Conservation (phyloP, 2,113 vertebrate genomes). For the Oplegnathus fasciatus region DNA sequence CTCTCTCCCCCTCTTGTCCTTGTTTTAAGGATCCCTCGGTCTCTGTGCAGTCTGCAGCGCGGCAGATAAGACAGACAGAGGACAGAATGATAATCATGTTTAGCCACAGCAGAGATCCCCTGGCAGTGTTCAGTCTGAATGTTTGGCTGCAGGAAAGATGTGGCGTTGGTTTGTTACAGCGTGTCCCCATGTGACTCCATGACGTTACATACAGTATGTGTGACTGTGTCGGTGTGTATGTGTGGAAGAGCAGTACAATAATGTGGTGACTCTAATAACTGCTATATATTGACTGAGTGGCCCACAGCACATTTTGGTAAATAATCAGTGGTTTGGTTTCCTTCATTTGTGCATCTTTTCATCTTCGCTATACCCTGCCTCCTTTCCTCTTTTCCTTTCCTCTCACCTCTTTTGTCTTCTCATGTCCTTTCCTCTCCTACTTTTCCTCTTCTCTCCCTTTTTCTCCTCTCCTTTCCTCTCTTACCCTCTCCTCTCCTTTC, state of each 20-base stretch:
- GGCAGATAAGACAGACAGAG: constrained; percentile 74
- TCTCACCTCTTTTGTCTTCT: not conserved
- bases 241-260: not conserved
- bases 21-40: constrained; percentile 69
- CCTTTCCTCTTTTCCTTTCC: not conserved
- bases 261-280: not conserved
- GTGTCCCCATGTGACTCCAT: constrained; percentile 61
- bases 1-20: constrained; percentile 61
- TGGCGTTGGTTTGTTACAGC: constrained; percentile 26
- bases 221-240: constrained; percentile 6
- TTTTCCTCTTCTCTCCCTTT: too few species aligned
- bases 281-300: not conserved
- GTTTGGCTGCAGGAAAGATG: constrained; percentile 33
- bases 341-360: not conserved
- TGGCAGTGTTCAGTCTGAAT: constrained; percentile 25
- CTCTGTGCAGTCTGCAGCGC: constrained; percentile 66
- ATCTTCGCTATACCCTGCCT: too few species aligned
- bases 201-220: not conserved
- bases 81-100: constrained; percentile 72
- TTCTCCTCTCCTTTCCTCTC: too few species aligned
- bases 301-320: not conserved
- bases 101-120: constrained; percentile 49
- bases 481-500: not conserved
- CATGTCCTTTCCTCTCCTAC: not conserved
- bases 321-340: not conserved